Percentiles rank a stretch among this genome's conserved stretches.
These are phyloP conservation scores for Ceratoteleas bidentatus DNA, from an alignment of 1,140 invertebrate species.

Conservation along the genomic window DNA sequence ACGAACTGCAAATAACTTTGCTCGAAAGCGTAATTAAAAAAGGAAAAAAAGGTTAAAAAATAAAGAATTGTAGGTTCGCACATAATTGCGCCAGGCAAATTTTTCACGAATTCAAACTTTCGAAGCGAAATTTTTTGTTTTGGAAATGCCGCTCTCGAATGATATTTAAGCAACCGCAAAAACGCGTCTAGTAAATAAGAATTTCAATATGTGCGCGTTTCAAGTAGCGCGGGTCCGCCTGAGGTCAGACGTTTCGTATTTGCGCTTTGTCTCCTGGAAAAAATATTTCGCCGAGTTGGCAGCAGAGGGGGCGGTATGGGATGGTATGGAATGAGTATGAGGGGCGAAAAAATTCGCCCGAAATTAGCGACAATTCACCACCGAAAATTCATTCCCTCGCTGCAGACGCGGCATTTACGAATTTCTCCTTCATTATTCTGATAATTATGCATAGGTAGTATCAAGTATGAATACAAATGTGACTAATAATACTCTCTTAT, in stretches of 20 bases:
- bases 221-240: conserved; percentile 29
- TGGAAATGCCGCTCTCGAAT: conserved; percentile 31
- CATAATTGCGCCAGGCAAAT: conserved; percentile 23
- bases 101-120: conserved; percentile 23
- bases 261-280: not conserved
- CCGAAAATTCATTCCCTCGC: conserved; percentile 36
- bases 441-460: conserved; percentile 68
- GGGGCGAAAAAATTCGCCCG: conserved; percentile 17
- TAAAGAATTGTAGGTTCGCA: not conserved
- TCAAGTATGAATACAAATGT: conserved; percentile 68
- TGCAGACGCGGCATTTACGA: conserved; percentile 45
- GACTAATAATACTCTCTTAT: conserved; percentile 69
- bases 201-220: conserved; percentile 21
- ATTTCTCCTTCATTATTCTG: conserved; percentile 63
- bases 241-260: conserved; percentile 31
- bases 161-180: conserved; percentile 40
- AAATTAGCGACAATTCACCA: conserved; percentile 59
- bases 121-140: conserved; percentile 1
- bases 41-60: not conserved
- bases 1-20: conserved; percentile 11
- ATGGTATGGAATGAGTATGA: not conserved
- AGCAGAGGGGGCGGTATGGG: not conserved
- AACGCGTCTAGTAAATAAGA: conserved; percentile 41
- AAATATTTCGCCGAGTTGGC: conserved; percentile 7
- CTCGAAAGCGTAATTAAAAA: not conserved